phyloP scores from a whole-genome alignment of 2,113 vertebrate species.

The Seriola rivoliana region DNA sequence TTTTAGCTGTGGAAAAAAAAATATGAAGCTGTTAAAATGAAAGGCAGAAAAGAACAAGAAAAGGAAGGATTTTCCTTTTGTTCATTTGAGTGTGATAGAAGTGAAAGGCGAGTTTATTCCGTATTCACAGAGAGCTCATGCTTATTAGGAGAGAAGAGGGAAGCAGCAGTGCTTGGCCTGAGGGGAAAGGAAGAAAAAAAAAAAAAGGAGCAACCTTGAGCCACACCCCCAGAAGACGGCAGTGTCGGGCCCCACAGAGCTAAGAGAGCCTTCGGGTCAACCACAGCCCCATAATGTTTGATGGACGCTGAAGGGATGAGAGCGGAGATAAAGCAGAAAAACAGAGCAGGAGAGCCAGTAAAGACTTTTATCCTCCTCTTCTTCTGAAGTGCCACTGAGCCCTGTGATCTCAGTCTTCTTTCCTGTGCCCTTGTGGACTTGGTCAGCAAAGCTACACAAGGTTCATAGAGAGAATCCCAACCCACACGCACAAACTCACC shows the following conservation, averaged over 20 bases:
- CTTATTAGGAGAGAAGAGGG: conserved; percentile 66
- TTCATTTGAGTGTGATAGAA: conserved; percentile 66
- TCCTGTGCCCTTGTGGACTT: conserved; percentile 45
- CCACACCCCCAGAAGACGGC: conserved; percentile 27
- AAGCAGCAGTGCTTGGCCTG: conserved; percentile 59
- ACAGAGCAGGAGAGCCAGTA: conserved; percentile 38
- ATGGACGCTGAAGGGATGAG: conserved; percentile 53
- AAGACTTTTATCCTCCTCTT: conserved; percentile 73
- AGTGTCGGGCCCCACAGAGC: conserved; percentile 14
- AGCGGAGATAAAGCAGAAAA: conserved; percentile 53
- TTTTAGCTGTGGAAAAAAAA: conserved; percentile 20
- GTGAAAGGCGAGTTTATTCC: conserved; percentile 61
- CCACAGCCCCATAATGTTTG: conserved; percentile 51
- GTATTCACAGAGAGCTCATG: conserved; percentile 66
- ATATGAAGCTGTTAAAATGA: conserved; percentile 38
- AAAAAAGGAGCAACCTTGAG: conserved; percentile 15
- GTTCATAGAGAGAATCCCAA: conserved; percentile 48
- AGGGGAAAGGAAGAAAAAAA: not conserved
- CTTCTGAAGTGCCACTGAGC: conserved; percentile 65
- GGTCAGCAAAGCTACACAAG: conserved; percentile 50
- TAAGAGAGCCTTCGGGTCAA: conserved; percentile 55
- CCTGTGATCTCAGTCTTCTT: conserved; percentile 67
- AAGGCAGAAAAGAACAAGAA: conserved; percentile 16
- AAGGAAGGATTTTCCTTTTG: conserved; percentile 55
- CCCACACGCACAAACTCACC: conserved; percentile 31